Evolutionary conservation across 2,888 invertebrate species (phyloP), one percentile per base, ranked within the genome.

Genomic region (Leptinotarsa haldemani): DNA sequence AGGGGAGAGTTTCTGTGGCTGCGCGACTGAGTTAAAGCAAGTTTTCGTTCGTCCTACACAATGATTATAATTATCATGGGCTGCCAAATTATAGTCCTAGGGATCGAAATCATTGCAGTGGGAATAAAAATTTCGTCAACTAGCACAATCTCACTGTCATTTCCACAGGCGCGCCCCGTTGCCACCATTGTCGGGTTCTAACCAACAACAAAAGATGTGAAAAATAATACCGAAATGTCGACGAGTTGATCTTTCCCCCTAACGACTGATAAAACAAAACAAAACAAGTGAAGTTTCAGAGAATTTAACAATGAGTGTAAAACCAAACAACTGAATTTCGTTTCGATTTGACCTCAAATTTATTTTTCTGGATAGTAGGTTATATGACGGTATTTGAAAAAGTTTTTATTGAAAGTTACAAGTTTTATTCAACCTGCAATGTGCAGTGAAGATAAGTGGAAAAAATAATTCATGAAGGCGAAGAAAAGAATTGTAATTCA

Each of bases 41-140:
- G 77, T 79, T 79, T 75, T 77, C 75, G 77, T 79, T 75, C 73
- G 75, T 66, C 75, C 64, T 69, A 71, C 78, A 84, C 83, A 84
- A 84, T 83, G 84, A 84, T 40, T 40, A 83, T 83, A 83, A 84
- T 84, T 85, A 84, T 83, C 84, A 84, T 85, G 80, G 80, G 76
- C 80, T 71, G 77, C 70, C 79, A 82, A 82, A 82, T 83, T 82
- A 83, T 79, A 81, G 79, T 79, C 79, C 78, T 78, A 63, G 74
- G 68, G 77, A 74, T 79, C 69, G 69, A 69, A 75, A 77, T 75
- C 73, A 69, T 75, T 70, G 76, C 69, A 74, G 73, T 78, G 79
- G 79, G 76, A 77, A 78, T 78, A 78, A 79, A 76, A 80, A 79
- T 78, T 80, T 77, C 76, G 77, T 75, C 79, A 79, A 77, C 80